These are phyloP conservation scores for Anguilla marmorata DNA, from an alignment of 2,797 vertebrate genomes.

Conservation along the genomic window DNA sequence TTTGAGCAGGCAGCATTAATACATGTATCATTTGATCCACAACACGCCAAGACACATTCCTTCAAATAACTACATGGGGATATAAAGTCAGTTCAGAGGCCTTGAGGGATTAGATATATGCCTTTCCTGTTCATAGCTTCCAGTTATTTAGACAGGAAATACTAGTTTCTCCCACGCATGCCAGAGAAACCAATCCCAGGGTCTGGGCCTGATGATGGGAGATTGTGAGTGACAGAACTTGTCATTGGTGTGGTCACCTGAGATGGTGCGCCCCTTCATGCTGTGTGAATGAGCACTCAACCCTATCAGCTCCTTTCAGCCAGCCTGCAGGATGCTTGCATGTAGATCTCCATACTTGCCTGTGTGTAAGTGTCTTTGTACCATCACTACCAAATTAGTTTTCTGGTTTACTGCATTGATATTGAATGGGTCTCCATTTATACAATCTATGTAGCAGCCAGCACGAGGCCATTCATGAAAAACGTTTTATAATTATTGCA, in stretches of 20 bases:
- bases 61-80: not conserved
- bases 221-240: not conserved
- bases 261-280: not conserved
- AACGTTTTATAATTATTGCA: not conserved
- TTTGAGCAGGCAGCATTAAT: not conserved
- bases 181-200: not conserved
- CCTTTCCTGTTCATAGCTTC: not conserved
- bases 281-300: not conserved
- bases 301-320: not conserved
- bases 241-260: constrained; percentile 21
- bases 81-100: not conserved
- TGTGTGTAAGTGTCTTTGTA: not conserved
- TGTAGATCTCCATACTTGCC: not conserved
- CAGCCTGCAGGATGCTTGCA: not conserved
- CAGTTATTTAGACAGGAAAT: constrained; percentile 7
- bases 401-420: not conserved
- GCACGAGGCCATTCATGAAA: not conserved
- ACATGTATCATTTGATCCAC: not conserved
- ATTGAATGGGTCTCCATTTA: not conserved
- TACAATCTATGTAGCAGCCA: not conserved
- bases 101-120: not conserved
- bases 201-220: not conserved
- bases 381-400: not conserved
- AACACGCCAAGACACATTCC: not conserved
- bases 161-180: not conserved